Conservation (phyloP, 2,888 invertebrate genomes). For the Scaptomyza parva region DNA sequence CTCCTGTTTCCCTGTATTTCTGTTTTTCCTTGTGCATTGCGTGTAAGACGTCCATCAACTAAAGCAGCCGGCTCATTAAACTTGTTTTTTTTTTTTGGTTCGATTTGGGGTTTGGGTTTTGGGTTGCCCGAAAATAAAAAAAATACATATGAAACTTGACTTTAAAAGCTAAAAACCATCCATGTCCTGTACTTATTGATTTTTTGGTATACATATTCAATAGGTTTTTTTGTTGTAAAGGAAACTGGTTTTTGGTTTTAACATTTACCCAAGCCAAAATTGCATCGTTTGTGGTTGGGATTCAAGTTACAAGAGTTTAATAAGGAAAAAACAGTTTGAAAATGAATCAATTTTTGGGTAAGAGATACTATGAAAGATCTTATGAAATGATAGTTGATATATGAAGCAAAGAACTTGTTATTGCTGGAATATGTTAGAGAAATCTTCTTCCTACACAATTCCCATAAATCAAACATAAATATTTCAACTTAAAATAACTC, state of each 20-base stretch:
- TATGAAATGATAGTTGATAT: neutral
- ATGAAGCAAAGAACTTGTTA: neutral
- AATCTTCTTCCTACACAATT: neutral
- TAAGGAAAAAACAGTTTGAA: neutral
- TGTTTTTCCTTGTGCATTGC: conserved; percentile 54
- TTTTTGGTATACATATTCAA: conserved; percentile 23
- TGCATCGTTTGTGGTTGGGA: conserved; percentile 21
- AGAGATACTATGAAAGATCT: too few relatives aligned
- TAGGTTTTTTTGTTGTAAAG: conserved; percentile 1
- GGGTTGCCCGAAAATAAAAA: conserved; percentile 10
- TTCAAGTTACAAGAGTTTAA: conserved; percentile 7
- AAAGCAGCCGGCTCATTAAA: conserved; percentile 77
- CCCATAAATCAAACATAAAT: neutral
- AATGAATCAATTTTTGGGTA: too few relatives aligned
- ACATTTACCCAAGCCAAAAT: neutral
- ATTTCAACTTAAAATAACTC: neutral
- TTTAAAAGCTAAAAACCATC: conserved; percentile 44
- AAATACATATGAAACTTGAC: conserved; percentile 30
- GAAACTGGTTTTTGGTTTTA: conserved; percentile 10
- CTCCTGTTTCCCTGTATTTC: conserved; percentile 16
- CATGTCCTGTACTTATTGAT: conserved; percentile 49
- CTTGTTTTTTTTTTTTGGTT: conserved; percentile 44
- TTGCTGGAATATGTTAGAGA: too few relatives aligned
- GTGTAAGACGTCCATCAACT: conserved; percentile 73
- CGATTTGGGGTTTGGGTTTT: neutral